Conservation (phyloP, 2,113 vertebrate genomes). For the Tonatia bakeri region DNA sequence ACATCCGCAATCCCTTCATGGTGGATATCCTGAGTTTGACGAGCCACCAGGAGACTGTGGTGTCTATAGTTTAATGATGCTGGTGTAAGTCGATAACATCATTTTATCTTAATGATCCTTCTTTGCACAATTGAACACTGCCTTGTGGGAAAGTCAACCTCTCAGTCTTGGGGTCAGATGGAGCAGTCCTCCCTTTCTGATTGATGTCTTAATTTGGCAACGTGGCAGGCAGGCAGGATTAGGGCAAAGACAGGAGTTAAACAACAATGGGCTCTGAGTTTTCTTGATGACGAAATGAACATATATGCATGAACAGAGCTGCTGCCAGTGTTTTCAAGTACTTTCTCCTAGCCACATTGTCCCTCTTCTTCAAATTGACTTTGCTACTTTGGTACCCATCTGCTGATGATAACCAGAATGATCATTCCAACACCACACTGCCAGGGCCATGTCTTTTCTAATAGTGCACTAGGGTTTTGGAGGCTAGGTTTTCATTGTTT, state of each 20-base stretch:
- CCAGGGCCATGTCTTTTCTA: slow-evolving; percentile 78
- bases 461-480: slow-evolving; percentile 39
- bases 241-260: neutral
- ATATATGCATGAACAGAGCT: slow-evolving; percentile 50
- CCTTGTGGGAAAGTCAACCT: neutral
- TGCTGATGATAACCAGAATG: slow-evolving; percentile 78
- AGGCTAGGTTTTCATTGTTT: slow-evolving; percentile 65
- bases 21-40: neutral
- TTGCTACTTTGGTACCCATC: slow-evolving; percentile 73
- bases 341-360: slow-evolving; percentile 62
- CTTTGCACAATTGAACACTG: neutral
- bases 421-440: slow-evolving; percentile 70
- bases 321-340: slow-evolving; percentile 69
- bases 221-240: neutral
- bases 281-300: slow-evolving; percentile 25
- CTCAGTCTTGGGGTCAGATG: neutral
- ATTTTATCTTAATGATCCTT: neutral
- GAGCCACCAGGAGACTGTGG: neutral
- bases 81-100: neutral
- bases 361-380: slow-evolving; percentile 79
- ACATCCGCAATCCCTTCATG: neutral
- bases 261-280: neutral
- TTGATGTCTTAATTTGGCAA: neutral
- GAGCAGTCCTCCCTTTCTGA: neutral
- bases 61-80: neutral